Evolutionary conservation across 1,140 invertebrate species (phyloP).

Genomic region (Cydia fagiglandana): DNA sequence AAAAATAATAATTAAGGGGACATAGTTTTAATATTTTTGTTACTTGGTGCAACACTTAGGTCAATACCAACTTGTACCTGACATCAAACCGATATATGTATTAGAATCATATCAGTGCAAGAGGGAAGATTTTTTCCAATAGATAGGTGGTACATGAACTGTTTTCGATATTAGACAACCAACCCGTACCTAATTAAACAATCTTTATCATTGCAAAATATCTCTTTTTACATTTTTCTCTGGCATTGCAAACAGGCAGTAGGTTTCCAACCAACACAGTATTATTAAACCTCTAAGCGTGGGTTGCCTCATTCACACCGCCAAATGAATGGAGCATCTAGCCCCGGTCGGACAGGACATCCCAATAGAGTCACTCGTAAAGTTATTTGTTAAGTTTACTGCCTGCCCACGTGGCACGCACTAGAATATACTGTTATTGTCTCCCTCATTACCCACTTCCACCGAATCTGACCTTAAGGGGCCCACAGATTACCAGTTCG

Average conservation of each 20-base stretch:
- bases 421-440: conserved; percentile 70
- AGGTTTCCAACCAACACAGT: neutral
- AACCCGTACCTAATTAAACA: too few relatives aligned
- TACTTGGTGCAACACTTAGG: too few relatives aligned
- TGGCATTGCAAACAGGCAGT: neutral
- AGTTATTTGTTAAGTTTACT: conserved; percentile 78
- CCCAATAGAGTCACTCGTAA: conserved; percentile 69
- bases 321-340: conserved; percentile 8
- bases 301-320: conserved; percentile 30
- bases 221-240: neutral
- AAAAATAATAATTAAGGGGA: too few relatives aligned
- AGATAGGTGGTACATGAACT: too few relatives aligned
- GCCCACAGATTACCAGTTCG: too few relatives aligned
- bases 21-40: too few relatives aligned
- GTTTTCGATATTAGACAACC: too few relatives aligned
- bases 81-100: too few relatives aligned
- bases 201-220: conserved; percentile 49
- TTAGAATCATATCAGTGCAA: too few relatives aligned
- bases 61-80: too few relatives aligned
- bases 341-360: conserved; percentile 58
- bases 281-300: conserved; percentile 8
- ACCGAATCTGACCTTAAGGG: conserved; percentile 38
- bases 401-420: conserved; percentile 64
- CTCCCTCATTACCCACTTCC: conserved; percentile 63
- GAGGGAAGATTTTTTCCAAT: too few relatives aligned